These are phyloP conservation scores for Chrysina gloriosa DNA, from an alignment of 2,888 invertebrate genomes.

Conservation along the genomic window DNA sequence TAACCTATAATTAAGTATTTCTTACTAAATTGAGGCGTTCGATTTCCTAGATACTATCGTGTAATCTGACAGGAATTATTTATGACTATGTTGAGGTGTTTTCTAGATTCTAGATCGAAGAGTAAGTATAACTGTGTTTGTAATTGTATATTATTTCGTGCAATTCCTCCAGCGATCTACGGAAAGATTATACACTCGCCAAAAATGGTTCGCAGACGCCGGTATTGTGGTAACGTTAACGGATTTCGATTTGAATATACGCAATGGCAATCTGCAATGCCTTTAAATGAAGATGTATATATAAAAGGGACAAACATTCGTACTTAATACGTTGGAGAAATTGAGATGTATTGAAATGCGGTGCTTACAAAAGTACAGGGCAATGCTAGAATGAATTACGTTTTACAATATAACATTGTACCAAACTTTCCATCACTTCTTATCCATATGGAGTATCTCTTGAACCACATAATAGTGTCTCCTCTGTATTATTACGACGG, in stretches of 20 bases:
- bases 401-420: too few relatives aligned
- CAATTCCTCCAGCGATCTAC: not conserved
- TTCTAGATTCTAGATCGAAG: not conserved
- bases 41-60: conserved; percentile 28
- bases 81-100: not conserved
- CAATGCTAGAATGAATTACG: too few relatives aligned
- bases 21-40: conserved; percentile 11
- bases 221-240: not conserved
- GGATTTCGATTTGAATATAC: not conserved
- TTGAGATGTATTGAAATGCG: too few relatives aligned
- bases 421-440: too few relatives aligned
- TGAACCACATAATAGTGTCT: too few relatives aligned
- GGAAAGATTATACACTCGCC: not conserved
- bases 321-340: too few relatives aligned
- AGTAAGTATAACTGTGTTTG: conserved; percentile 9
- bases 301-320: too few relatives aligned
- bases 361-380: too few relatives aligned
- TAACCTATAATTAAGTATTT: conserved; percentile 20
- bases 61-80: not conserved
- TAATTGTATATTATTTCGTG: conserved; percentile 11
- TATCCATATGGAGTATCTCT: too few relatives aligned
- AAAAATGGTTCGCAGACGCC: not conserved
- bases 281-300: too few relatives aligned
- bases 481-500: too few relatives aligned
- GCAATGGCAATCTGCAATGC: too few relatives aligned